These are phyloP conservation scores for Meandrusa payeni DNA, from an alignment of 2,888 invertebrate genomes.

Conservation along the genomic window DNA sequence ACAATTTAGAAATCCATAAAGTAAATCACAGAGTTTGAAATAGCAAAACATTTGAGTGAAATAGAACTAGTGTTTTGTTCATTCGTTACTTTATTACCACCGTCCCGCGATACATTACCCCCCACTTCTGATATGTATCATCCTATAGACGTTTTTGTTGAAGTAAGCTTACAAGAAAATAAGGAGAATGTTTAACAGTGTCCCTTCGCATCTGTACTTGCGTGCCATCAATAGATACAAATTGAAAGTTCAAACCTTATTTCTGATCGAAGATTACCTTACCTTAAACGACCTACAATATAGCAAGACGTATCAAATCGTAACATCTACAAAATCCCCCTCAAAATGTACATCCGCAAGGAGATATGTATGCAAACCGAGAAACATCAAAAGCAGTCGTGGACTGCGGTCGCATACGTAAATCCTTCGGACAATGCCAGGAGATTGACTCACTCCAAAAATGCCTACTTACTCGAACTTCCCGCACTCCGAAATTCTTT, in stretches of 20 bases:
- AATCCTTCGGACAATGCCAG: constrained; percentile 26
- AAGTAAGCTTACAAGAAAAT: constrained; percentile 56
- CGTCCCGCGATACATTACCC: constrained; percentile 61
- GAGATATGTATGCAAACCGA: constrained; percentile 29
- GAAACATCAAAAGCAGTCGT: constrained; percentile 24
- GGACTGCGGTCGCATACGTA: constrained; percentile 5
- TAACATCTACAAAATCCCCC: constrained; percentile 47
- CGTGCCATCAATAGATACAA: constrained; percentile 58
- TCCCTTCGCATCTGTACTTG: constrained; percentile 72
- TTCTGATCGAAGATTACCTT: constrained; percentile 66
- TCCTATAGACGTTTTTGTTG: constrained; percentile 64
- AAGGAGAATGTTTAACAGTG: constrained; percentile 58
- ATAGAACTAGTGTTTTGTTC: constrained; percentile 56
- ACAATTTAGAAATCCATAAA: constrained; percentile 79
- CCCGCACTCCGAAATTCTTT: constrained; percentile 64
- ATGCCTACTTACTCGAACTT: constrained; percentile 52
- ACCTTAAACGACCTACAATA: constrained; percentile 66
- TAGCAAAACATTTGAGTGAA: constrained; percentile 72
- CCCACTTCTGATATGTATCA: constrained; percentile 75
- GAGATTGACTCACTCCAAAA: constrained; percentile 47
- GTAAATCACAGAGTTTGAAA: constrained; percentile 79
- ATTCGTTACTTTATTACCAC: constrained; percentile 45
- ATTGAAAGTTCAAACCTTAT: constrained; percentile 59
- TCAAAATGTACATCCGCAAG: constrained; percentile 30
- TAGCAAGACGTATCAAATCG: constrained; percentile 59